Conservation (phyloP, 2,888 invertebrate species). For the Siphonodentalium dalli region DNA sequence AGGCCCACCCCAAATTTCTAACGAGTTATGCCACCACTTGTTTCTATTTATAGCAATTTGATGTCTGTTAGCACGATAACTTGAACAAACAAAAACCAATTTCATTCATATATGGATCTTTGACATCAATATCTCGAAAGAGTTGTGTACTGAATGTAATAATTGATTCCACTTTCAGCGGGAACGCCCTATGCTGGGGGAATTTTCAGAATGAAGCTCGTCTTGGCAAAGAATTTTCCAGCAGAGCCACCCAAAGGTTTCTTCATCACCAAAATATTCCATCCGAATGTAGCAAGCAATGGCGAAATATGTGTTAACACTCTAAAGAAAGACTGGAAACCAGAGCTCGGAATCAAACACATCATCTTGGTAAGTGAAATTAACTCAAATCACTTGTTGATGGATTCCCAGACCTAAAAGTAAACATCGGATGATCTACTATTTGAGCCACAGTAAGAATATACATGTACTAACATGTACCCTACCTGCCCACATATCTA, state of each 20-base stretch:
- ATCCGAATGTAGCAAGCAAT: conserved; percentile 90
- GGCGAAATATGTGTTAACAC: conserved; percentile 98
- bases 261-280: conserved; percentile 95
- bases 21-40: too few species aligned
- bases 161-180: conserved; percentile 68
- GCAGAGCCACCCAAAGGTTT: conserved; percentile 87
- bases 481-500: too few species aligned
- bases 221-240: conserved; percentile 91
- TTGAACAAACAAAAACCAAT: too few species aligned
- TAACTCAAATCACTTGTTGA: too few species aligned
- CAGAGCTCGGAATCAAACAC: conserved; percentile 93
- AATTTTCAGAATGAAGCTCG: conserved; percentile 86
- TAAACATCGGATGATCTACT: background rate
- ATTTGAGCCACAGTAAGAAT: background rate
- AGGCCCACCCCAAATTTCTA: too few species aligned
- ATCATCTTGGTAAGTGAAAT: conserved; percentile 80
- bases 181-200: conserved; percentile 92
- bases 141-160: background rate
- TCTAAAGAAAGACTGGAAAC: conserved; percentile 94
- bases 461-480: too few species aligned
- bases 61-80: too few species aligned
- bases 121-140: background rate
- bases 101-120: background rate
- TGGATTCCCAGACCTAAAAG: background rate
- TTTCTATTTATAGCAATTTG: too few species aligned